Conservation (phyloP, 2,888 invertebrate species). For the Antheraea yamamai region DNA sequence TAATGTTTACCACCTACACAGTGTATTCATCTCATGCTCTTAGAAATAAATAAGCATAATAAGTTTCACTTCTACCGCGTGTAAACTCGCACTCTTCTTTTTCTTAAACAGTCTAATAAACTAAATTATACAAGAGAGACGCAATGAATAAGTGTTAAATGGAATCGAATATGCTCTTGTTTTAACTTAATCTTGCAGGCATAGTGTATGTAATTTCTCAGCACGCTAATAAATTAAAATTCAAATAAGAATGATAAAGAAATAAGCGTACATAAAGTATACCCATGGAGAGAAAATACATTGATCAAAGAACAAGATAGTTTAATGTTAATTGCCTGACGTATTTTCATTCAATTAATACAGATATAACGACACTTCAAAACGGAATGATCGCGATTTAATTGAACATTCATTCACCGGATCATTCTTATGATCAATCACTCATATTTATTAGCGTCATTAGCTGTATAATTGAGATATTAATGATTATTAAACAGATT, state of each 20-base stretch:
- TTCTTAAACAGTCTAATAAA: no score
- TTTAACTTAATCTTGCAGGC: no score
- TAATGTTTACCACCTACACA: no score
- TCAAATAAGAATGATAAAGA: not conserved
- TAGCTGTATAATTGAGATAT: constrained; percentile 1
- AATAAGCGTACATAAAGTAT: not conserved
- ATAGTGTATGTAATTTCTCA: no score
- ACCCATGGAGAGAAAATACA: not conserved
- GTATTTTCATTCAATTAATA: constrained; percentile 18
- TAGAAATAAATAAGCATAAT: no score
- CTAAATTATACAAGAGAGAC: no score
- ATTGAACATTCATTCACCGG: constrained; percentile 17
- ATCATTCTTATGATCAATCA: constrained; percentile 15
- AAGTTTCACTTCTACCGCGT: no score
- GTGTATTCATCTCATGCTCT: no score
- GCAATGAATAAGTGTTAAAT: no score
- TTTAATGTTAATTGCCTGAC: constrained; percentile 9
- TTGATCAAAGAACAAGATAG: not conserved
- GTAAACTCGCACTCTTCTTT: no score
- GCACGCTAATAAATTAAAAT: not conserved
- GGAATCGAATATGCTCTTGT: no score
- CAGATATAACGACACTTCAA: constrained; percentile 13
- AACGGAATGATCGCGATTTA: constrained; percentile 5
- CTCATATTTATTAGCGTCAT: constrained; percentile 5
- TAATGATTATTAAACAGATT: not conserved